Base-by-base conservation (phyloP, 2,888 invertebrate genomes). In the Suillia variegata region DNA sequence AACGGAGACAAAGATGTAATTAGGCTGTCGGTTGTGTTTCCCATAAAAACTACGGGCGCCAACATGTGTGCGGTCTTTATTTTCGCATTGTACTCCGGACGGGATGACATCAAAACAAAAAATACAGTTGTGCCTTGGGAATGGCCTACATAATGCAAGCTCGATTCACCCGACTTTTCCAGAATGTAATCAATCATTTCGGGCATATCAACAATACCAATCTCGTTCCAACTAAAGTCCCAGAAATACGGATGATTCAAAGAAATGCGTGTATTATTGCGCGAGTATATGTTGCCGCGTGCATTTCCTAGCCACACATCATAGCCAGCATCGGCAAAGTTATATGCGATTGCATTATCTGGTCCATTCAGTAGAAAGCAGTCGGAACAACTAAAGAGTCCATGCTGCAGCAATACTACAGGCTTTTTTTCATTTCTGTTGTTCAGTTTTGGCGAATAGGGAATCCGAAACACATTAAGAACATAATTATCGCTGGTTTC, bases 41-140 rank as follows among this genome's bases (percentile, higher is more conserved):
- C 84, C 84, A 88, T 85, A 66, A 85, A 89, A 0, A 88, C 87
- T 0, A 91, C 86, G 0, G 91, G 91, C 0, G 89, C 89, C 61
- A 90, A 76, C 53, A 82, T 76, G 54, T 83, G 81, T 67, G 83
- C 80, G 0, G 82, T 78, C 56, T 75, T 77, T 13, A 86, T 79
- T 69, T 85, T 85, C 0, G 68, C 65, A 69, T 85, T 85, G 62
- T 84, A 84, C 21, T 83, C 82, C 0, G 84, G 83, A 1, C 76
- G 67, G 13, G 73, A 69, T 0, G 83, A 75, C 33, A 77, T 76
- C 80, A 84, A 81, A 0, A 84, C 83, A 60, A 82, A 83, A 67
- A 83, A 85, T 12, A 77, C 70, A 0, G 85, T 84, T 3, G 83
- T 82, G 33, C 88, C 89, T 62, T 84, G 83, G 0, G 87, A 88